Evolutionary conservation across 2,888 invertebrate species (phyloP), one percentile per base, ranked within the genome.

Genomic region (Dicranocentrus wangi): DNA sequence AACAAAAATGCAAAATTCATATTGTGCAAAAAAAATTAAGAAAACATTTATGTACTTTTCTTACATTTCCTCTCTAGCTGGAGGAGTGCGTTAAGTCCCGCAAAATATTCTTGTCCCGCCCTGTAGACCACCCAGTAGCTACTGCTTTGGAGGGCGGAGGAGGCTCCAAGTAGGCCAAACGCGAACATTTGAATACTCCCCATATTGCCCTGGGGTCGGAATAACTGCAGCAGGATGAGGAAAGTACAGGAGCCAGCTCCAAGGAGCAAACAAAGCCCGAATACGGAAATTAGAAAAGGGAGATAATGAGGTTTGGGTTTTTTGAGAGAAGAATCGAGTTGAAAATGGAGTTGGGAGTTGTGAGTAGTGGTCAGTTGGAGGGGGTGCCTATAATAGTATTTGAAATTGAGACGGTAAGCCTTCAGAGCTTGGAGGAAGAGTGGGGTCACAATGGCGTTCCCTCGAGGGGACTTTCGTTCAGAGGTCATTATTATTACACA

Each of bases 181-280:
- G 53, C 2, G 2, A n/a, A 7, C 0, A 66, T 47, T n/a, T 66
- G 17, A 17, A 47, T 0, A 10, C 17, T 8, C n/a, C n/a, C 2
- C 2, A 53, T 32, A 15, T 25, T 47, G 19, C 32, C 53, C 10
- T 53, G 68, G 15, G 51, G 32, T 10, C 10, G 2, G 21, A 53
- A 53, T n/a, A 68, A 53, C 21, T 68, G 28, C 8, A 68, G 17
- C 2, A 51, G 13, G 27, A 23, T 5, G 5, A 68, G 1, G 17
- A 32, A 68, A 7, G 28, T 1, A 17, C 68, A 68, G 0, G 68
- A 68, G 8, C 68, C 68, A 17, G 32, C 51, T 2, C 68, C 68
- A 53, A 53, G 28, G 1, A 13, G 7, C 1, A 32, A 2, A 13
- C 28, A 25, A 7, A 66, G 23, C n/a, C 25, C n/a, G 25, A 47